Base-by-base conservation (phyloP, 2,797 vertebrate genomes). In the Liasis olivaceus region DNA sequence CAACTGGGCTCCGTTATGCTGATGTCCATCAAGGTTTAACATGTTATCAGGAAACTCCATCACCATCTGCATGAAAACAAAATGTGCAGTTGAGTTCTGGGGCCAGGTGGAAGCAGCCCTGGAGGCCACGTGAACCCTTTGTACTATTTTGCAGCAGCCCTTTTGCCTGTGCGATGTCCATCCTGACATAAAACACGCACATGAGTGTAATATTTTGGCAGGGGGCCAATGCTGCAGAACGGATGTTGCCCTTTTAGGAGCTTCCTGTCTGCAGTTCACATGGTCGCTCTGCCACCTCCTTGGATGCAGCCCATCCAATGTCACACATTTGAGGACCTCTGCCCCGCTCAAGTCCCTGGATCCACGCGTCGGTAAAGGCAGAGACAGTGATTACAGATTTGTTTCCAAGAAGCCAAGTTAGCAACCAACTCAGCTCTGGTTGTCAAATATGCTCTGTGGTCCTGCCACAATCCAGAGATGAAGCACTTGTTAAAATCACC, bases 1-100 rank as follows among this genome's bases (percentile, higher is more conserved):
- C 96, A 99, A 94, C 3, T 99, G 99, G 87, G 98, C 96, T 87
- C 97, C 95, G 94, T 98, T 99, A 86, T 97, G 98, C 95, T 99
- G 98, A 95, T 98, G 98, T 89, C 98, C 98, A 96, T 99, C 98
- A 51, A 98, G 98, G 96, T 98, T 98, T 97, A 99, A 96, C 95
- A 98, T 96, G 86, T 98, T 98, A 95, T 99, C 99, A 91, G 99
- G 98, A 98, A 99, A 99, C 95, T 99, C 99, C 99, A 99, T 99
- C 98, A 99, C 99, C 99, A 99, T 99, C 99, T 99, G 96, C 66
- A 92, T 54, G 96, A 84, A 47, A 94, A 28, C 88, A 66, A 92
- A 89, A 26, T 62, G 91, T 85, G 64, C 59, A 20, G 60, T n/a
- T 14, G 5, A 72, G 15, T 17, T 26, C 22, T 42, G 36, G 11